Evolutionary conservation across 2,797 vertebrate genomes (phyloP), one percentile per base, ranked within the genome.

Genomic region (Cygnus olor): DNA sequence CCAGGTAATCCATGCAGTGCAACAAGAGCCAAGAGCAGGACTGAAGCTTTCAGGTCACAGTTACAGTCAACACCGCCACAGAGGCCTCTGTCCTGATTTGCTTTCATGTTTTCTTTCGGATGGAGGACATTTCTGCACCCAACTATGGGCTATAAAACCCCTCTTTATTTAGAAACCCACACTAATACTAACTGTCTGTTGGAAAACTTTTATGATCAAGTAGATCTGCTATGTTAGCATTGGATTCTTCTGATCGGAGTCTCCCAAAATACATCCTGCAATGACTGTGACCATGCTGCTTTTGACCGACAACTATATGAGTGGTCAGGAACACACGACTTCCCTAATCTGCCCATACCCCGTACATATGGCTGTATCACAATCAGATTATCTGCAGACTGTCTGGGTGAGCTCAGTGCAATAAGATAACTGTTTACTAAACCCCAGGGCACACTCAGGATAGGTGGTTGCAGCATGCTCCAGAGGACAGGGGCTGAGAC

Each of bases 321-420:
- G 19, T 14, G n/a, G 51, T 32, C 73, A 70, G 77, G 44, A 66
- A 28, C 18, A 42, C 74, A 63, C 14, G 32, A 13, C 30, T 85
- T 80, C 82, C 56, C 54, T 65, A 87, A 94, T 85, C 84, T 87
- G 60, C 42, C 82, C 40, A 4, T 57, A 63, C 25, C 60, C 42
- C 30, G 58, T 24, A 57, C 47, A 30, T 57, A 82, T 3, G 21
- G 80, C 71, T 87, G 44, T 38, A 27, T 80, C n/a, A 25, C 38
- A 90, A 89, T 40, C 44, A 71, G 92, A 82, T 90, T 85, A 94
- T 77, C 80, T 71, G 42, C 74, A 87, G 71, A 32, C 77, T 34
- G 80, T 36, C 77, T 88, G 66, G 64, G 80, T 68, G 68, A 93
- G 60, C 56, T 78, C 86, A 64, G 63, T 17, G 32, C 25, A 65